Evolutionary conservation across 2,113 vertebrate species (phyloP).

Genomic region (Desmodus rotundus): DNA sequence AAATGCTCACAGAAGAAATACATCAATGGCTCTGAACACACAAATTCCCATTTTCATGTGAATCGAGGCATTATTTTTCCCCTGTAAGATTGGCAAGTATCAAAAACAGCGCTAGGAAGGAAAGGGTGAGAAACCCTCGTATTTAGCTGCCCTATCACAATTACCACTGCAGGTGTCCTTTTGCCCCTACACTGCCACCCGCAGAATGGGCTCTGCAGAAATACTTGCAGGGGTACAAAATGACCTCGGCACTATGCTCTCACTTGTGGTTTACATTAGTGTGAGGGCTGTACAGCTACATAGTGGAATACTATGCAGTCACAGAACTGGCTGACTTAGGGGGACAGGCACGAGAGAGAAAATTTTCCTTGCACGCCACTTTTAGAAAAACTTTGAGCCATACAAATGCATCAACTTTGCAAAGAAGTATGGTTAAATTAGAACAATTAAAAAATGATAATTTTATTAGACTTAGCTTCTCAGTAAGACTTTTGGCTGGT

Average conservation of each 20-base stretch:
- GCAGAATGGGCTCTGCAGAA: background rate
- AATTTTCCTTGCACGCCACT: background rate
- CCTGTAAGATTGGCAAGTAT: background rate
- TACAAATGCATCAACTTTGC: background rate
- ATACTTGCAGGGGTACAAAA: background rate
- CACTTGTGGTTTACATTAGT: background rate
- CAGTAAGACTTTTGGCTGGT: background rate
- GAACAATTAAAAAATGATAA: background rate
- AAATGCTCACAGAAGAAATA: background rate
- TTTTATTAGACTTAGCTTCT: slow-evolving; percentile 5
- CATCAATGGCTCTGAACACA: background rate
- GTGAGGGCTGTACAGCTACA: background rate
- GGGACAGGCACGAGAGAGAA: background rate
- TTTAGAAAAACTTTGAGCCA: background rate
- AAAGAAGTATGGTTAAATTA: background rate
- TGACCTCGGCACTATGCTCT: background rate
- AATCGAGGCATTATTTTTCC: background rate
- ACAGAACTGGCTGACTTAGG: background rate
- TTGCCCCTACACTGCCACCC: background rate
- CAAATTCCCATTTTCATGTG: background rate
- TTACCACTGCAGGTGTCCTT: background rate
- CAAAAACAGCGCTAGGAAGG: background rate
- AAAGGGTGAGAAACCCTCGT: background rate
- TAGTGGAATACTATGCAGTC: background rate
- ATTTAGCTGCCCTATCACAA: background rate